Evolutionary conservation across 2,797 vertebrate species (phyloP).

Genomic region (Lindbergichthys nudifrons): DNA sequence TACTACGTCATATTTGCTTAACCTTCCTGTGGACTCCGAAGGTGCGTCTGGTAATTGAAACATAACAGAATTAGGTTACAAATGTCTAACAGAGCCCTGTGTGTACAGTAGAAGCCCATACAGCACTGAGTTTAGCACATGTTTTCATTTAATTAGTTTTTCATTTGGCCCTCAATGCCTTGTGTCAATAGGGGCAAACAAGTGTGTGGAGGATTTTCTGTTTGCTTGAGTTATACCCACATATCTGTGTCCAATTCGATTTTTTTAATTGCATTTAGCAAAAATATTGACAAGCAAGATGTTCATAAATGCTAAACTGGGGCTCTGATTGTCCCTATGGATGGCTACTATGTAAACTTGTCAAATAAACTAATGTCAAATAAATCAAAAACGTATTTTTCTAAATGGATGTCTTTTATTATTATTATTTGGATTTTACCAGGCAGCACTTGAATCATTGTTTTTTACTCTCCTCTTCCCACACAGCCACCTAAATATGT

Average conservation of each 20-base stretch:
- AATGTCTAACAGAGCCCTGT: constrained; percentile 83
- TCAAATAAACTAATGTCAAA: background rate
- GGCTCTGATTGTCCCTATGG: background rate
- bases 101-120: constrained; percentile 80
- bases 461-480: constrained; percentile 23
- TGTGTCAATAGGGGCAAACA: constrained; percentile 77
- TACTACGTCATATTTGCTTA: constrained; percentile 82
- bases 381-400: background rate
- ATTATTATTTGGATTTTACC: background rate
- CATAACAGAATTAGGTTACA: constrained; percentile 88
- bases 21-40: constrained; percentile 85
- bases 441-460: constrained; percentile 4
- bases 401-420: background rate
- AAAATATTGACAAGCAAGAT: constrained; percentile 38
- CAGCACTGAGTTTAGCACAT: constrained; percentile 77
- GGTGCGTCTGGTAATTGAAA: constrained; percentile 86
- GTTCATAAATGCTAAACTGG: constrained; percentile 15
- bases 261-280: constrained; percentile 18
- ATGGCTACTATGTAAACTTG: background rate
- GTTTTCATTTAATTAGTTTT: constrained; percentile 89
- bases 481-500: constrained; percentile 40
- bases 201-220: constrained; percentile 61
- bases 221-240: constrained; percentile 41
- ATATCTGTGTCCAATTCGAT: constrained; percentile 42
- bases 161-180: constrained; percentile 78